phyloP scores from a whole-genome alignment of 2,113 vertebrate species.

The Oxygymnocypris stewartii region DNA sequence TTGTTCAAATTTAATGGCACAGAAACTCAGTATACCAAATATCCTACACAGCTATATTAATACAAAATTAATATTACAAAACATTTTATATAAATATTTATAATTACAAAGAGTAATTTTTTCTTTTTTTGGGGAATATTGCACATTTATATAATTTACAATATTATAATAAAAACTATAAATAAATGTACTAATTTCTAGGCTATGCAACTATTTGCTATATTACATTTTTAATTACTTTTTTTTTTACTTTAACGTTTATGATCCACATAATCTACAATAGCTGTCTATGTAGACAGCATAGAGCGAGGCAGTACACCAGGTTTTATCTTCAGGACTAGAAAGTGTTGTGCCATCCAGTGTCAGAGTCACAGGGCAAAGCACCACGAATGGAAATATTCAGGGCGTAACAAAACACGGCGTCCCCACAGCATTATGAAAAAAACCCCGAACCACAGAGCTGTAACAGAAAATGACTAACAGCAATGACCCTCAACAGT shows the following conservation, averaged over 20 bases:
- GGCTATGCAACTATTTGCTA: too few relatives aligned
- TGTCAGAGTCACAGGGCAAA: neutral
- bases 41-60: too few relatives aligned
- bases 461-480: conserved; percentile 32
- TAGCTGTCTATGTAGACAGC: neutral
- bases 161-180: too few relatives aligned
- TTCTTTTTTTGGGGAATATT: too few relatives aligned
- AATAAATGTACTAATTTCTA: too few relatives aligned
- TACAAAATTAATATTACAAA: too few relatives aligned
- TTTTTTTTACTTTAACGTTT: neutral
- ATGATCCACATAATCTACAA: neutral
- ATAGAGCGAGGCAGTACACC: neutral
- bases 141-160: too few relatives aligned
- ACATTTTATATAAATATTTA: too few relatives aligned
- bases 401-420: conserved; percentile 2
- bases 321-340: neutral
- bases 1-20: too few relatives aligned
- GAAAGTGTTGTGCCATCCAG: neutral
- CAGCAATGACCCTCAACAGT: neutral
- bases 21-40: too few relatives aligned
- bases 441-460: neutral
- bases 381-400: conserved; percentile 11
- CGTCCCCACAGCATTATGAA: neutral
- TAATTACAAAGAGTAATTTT: too few relatives aligned
- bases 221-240: too few relatives aligned